Percentiles rank a stretch among this genome's conserved stretches.
These are phyloP conservation scores for Onychostoma macrolepis DNA, from an alignment of 2,113 vertebrate genomes.

Conservation along the genomic window DNA sequence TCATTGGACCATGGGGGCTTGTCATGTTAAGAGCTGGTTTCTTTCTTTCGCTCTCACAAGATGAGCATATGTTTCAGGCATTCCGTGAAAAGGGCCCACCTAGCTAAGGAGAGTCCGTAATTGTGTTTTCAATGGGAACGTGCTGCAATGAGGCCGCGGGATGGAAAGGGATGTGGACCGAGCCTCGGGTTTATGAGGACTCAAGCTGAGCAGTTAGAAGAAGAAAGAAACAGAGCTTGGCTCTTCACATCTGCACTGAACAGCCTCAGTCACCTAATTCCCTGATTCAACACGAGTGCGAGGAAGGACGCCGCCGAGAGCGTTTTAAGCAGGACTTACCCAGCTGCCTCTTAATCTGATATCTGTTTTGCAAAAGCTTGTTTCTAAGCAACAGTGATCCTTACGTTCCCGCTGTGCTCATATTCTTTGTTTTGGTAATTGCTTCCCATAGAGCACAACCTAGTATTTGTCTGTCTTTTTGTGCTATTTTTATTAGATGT, in stretches of 20 bases:
- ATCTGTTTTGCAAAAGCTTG: slow-evolving; percentile 47
- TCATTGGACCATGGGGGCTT: slow-evolving; percentile 57
- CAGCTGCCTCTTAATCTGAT: slow-evolving; percentile 55
- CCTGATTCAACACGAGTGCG: slow-evolving; percentile 58
- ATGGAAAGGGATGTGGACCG: slow-evolving; percentile 62
- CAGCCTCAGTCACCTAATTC: slow-evolving; percentile 64
- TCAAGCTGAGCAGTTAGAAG: slow-evolving; percentile 70
- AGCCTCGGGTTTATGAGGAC: slow-evolving; percentile 60
- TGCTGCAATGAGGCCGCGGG: slow-evolving; percentile 55
- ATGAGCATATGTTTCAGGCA: slow-evolving; percentile 66
- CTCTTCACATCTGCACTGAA: slow-evolving; percentile 63
- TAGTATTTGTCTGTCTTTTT: slow-evolving; percentile 21
- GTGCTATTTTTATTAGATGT: background rate
- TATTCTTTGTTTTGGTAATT: slow-evolving; percentile 48
- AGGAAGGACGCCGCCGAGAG: slow-evolving; percentile 33
- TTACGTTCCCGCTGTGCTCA: background rate
- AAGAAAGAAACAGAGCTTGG: slow-evolving; percentile 59
- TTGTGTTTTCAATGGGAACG: slow-evolving; percentile 68
- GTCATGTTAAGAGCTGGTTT: slow-evolving; percentile 47
- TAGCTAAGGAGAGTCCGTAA: slow-evolving; percentile 64
- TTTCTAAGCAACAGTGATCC: slow-evolving; percentile 57
- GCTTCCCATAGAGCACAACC: slow-evolving; percentile 31
- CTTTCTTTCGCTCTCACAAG: slow-evolving; percentile 56
- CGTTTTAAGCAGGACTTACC: slow-evolving; percentile 52
- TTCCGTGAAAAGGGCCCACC: slow-evolving; percentile 62